phyloP scores from a whole-genome alignment of 2,888 invertebrate species.

The Athetis lepigone region DNA sequence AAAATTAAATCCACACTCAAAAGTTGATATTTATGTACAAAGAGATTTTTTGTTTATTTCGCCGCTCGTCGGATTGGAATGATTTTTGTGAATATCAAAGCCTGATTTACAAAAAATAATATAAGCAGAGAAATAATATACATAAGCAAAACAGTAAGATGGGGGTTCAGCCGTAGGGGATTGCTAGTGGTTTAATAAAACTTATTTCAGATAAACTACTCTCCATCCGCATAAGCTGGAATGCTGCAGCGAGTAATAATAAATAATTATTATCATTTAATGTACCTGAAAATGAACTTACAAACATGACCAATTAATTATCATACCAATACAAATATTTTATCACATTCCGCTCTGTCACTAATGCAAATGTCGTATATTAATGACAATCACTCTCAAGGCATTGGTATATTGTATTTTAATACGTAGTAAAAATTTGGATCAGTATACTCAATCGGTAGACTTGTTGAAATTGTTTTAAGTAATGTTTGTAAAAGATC shows the following conservation, averaged over 20 bases:
- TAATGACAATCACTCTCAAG: constrained; percentile 44
- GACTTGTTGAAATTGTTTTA: neutral
- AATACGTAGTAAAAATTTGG: constrained; percentile 12
- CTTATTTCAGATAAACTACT: no score
- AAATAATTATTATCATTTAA: constrained; percentile 26
- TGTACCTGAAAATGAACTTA: constrained; percentile 17
- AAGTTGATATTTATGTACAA: no score
- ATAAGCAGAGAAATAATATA: no score
- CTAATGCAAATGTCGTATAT: constrained; percentile 43
- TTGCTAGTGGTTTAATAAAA: no score
- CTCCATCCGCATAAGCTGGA: neutral
- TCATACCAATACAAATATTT: constrained; percentile 16
- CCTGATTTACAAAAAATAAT: no score
- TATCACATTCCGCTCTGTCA: constrained; percentile 26
- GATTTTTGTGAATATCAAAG: no score
- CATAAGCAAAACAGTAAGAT: no score
- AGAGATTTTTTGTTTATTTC: no score
- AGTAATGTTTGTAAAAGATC: no score
- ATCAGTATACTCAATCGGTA: constrained; percentile 7
- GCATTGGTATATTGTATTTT: constrained; percentile 36
- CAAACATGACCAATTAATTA: constrained; percentile 10
- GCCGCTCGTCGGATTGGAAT: no score
- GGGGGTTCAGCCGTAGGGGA: no score
- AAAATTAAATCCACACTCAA: no score
- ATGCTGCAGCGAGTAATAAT: neutral